phyloP scores from a whole-genome alignment of 1,140 invertebrate species.

The Drosophila biarmipes region DNA sequence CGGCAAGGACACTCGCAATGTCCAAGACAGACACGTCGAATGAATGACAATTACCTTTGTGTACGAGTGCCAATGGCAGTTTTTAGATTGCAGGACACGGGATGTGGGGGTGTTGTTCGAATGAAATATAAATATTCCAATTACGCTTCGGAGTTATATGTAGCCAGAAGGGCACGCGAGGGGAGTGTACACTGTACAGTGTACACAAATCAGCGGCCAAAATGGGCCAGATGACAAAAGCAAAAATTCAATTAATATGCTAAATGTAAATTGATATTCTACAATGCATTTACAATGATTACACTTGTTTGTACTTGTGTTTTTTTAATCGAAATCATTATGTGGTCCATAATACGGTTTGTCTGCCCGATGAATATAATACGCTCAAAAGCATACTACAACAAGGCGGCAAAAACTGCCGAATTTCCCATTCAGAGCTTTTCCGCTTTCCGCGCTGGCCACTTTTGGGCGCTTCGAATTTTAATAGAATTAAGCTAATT shows the following conservation, averaged over 20 bases:
- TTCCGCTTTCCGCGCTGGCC: conserved; percentile 11
- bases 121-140: conserved; percentile 82
- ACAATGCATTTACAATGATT: conserved; percentile 53
- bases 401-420: background rate
- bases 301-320: conserved; percentile 39
- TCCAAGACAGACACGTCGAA: conserved; percentile 43
- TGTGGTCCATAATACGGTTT: conserved; percentile 22
- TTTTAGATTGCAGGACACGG: conserved; percentile 19
- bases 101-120: conserved; percentile 25
- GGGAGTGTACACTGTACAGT: background rate
- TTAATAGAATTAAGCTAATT: conserved; percentile 79
- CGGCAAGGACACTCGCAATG: conserved; percentile 41
- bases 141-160: conserved; percentile 45
- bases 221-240: conserved; percentile 64
- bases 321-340: conserved; percentile 42
- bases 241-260: conserved; percentile 82
- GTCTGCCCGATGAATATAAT: conserved; percentile 30
- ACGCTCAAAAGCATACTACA: conserved; percentile 26
- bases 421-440: conserved; percentile 3
- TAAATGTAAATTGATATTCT: conserved; percentile 79
- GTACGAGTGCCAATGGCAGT: conserved; percentile 44
- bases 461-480: conserved; percentile 48
- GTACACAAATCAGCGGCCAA: conserved; percentile 44
- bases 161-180: conserved; percentile 20
- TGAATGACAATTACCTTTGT: conserved; percentile 75